Percentiles rank a stretch among this genome's conserved stretches.
phyloP scores from a whole-genome alignment of 1,140 invertebrate species.

The Nephotettix cincticeps region DNA sequence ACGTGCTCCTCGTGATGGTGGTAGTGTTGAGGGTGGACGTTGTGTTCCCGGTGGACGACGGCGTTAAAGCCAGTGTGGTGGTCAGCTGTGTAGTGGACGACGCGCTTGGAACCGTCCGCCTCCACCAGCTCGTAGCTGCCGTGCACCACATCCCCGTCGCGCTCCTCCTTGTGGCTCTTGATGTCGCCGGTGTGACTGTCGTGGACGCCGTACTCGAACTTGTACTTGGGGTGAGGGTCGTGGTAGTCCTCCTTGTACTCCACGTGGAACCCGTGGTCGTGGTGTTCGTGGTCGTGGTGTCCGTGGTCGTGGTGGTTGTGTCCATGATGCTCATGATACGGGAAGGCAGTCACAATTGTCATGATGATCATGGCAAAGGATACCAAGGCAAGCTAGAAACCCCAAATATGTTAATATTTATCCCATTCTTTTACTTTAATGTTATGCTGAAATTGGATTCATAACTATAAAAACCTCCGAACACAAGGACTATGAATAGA shows the following conservation, averaged over 20 bases:
- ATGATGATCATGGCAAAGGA: too few species aligned
- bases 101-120: conserved; percentile 41
- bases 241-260: conserved; percentile 40
- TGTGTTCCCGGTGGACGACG: conserved; percentile 8
- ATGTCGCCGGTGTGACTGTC: conserved; percentile 57
- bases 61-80: conserved; percentile 26
- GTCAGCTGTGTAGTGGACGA: conserved; percentile 41
- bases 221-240: conserved; percentile 47
- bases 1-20: not conserved
- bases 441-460: too few species aligned
- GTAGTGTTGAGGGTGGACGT: conserved; percentile 2
- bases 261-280: conserved; percentile 38
- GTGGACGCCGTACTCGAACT: conserved; percentile 54
- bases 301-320: too few species aligned
- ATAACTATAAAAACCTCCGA: too few species aligned
- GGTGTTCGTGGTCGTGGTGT: not conserved
- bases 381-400: too few species aligned
- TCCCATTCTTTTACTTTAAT: too few species aligned
- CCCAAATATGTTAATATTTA: too few species aligned
- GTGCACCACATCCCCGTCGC: conserved; percentile 56
- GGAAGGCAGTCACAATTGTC: too few species aligned
- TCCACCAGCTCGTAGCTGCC: conserved; percentile 24
- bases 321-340: too few species aligned
- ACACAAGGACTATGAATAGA: too few species aligned
- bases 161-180: conserved; percentile 54